Evolutionary conservation across 2,888 invertebrate species (phyloP).

Genomic region (Emmelina monodactyla): DNA sequence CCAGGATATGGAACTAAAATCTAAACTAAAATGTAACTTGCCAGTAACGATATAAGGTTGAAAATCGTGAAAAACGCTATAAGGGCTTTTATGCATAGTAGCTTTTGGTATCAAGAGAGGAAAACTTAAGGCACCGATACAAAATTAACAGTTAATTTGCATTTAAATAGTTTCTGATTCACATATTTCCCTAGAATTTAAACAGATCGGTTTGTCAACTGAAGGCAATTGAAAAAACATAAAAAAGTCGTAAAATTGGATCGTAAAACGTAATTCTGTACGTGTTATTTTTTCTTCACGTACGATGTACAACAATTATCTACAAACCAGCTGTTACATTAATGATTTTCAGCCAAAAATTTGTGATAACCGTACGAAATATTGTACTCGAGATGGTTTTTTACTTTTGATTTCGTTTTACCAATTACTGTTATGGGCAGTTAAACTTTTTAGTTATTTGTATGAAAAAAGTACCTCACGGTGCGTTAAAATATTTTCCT

Average conservation of each 20-base stretch:
- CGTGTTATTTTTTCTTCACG: slow-evolving; percentile 23
- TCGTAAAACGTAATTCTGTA: slow-evolving; percentile 49
- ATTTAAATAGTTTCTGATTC: slow-evolving; percentile 44
- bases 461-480: slow-evolving; percentile 4
- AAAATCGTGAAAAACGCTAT: neutral
- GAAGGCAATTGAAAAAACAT: slow-evolving; percentile 52
- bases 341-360: no score
- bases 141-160: slow-evolving; percentile 42
- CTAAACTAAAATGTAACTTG: no score
- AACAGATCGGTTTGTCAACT: slow-evolving; percentile 49
- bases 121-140: slow-evolving; percentile 18
- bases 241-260: slow-evolving; percentile 53
- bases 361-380: neutral
- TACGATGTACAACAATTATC: neutral
- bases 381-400: slow-evolving; percentile 17
- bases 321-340: neutral
- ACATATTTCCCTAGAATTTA: slow-evolving; percentile 57
- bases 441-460: slow-evolving; percentile 9
- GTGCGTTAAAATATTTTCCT: slow-evolving; percentile 6
- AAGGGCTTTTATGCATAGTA: neutral
- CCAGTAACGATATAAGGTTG: neutral
- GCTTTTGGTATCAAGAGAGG: slow-evolving; percentile 2
- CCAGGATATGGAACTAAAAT: no score
- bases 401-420: slow-evolving; percentile 21
- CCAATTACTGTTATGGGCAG: slow-evolving; percentile 17